Evolutionary conservation across 2,888 invertebrate genomes (phyloP).

Genomic region (Heteromyza rotundicornis): DNA sequence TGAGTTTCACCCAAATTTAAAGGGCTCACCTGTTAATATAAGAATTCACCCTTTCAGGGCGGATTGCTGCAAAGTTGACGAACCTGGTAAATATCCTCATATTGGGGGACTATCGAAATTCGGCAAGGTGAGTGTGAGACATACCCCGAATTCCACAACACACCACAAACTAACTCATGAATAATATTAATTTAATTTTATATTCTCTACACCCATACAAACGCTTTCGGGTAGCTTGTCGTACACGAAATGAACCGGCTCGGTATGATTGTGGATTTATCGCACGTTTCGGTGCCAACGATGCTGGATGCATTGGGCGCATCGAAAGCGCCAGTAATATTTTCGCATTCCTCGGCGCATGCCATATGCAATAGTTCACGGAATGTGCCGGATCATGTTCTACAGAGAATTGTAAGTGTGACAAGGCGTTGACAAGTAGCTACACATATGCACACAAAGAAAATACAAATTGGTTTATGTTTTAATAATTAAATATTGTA

Average conservation of each 20-base stretch:
- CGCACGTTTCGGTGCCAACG: slow-evolving; percentile 80
- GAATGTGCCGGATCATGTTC: slow-evolving; percentile 81
- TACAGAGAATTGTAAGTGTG: slow-evolving; percentile 70
- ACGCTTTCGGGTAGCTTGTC: slow-evolving; percentile 68
- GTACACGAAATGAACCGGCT: slow-evolving; percentile 88
- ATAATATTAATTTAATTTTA: neutral
- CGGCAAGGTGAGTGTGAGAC: slow-evolving; percentile 65
- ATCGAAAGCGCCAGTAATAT: slow-evolving; percentile 82
- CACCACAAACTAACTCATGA: no score
- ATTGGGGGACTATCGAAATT: slow-evolving; percentile 69
- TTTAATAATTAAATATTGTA: neutral
- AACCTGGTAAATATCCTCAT: slow-evolving; percentile 67
- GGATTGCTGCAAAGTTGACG: slow-evolving; percentile 71
- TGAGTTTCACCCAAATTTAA: no score
- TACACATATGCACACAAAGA: neutral
- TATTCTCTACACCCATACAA: neutral
- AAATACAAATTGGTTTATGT: neutral
- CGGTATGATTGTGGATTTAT: slow-evolving; percentile 86
- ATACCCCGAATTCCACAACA: no score
- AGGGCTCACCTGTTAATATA: no score
- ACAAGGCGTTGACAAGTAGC: no score
- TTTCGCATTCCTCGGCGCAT: slow-evolving; percentile 84
- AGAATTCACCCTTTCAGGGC: slow-evolving; percentile 64
- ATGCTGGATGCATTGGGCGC: slow-evolving; percentile 80
- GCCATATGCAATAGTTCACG: slow-evolving; percentile 81